phyloP scores from a whole-genome alignment of 2,888 invertebrate species.

The Flexamia atlantica region DNA sequence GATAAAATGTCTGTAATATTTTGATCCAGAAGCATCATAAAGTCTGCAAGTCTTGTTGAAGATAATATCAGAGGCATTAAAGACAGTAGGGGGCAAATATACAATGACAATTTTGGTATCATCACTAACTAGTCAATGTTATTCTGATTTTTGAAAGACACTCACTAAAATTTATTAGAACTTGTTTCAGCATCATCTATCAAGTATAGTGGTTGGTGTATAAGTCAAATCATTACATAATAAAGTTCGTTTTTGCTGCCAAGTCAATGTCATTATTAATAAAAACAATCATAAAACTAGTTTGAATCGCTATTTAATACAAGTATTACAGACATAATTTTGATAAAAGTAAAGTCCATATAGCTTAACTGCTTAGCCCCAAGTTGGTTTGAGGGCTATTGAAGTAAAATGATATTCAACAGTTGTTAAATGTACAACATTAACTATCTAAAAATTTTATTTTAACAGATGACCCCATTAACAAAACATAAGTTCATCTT shows the following conservation, averaged over 20 bases:
- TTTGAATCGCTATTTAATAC: no score
- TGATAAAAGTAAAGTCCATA: no score
- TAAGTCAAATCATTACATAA: not conserved
- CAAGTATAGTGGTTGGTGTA: not conserved
- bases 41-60: conserved; percentile 9
- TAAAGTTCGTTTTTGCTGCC: not conserved
- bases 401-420: no score
- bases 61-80: conserved; percentile 20
- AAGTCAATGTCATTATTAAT: no score
- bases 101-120: not conserved
- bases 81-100: not conserved
- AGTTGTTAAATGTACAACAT: no score
- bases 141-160: not conserved
- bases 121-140: not conserved
- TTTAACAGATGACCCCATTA: not conserved
- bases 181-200: not conserved
- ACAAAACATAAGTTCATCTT: not conserved
- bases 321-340: no score
- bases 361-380: no score
- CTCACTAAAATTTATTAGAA: not conserved
- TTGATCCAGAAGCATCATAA: conserved; percentile 39
- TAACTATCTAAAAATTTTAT: not conserved
- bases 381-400: no score
- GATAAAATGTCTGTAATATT: conserved; percentile 45
- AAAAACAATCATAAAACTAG: no score